These are phyloP conservation scores for Piprites chloris DNA, from an alignment of 2,113 vertebrate genomes.

Conservation along the genomic window DNA sequence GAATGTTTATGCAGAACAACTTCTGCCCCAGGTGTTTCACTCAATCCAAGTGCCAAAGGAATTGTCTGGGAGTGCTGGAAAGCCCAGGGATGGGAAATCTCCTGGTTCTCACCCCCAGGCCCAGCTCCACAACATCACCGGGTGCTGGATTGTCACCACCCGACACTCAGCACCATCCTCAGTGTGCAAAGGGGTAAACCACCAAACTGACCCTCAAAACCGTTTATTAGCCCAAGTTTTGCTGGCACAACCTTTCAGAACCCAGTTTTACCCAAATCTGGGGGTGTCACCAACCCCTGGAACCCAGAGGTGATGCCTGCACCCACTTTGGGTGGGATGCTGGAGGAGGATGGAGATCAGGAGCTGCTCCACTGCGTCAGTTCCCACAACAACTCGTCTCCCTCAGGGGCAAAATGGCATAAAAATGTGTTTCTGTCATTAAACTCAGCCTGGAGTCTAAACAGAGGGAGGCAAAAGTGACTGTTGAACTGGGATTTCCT, in stretches of 20 bases:
- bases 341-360: not conserved
- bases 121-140: not conserved
- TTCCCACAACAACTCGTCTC: not conserved
- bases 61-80: not conserved
- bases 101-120: not conserved
- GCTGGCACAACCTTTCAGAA: no score
- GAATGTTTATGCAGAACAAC: not conserved
- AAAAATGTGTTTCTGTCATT: not conserved
- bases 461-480: not conserved
- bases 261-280: no score
- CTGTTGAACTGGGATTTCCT: not conserved
- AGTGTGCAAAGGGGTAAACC: no score
- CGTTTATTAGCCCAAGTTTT: no score
- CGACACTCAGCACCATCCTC: not conserved
- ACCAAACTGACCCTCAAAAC: no score
- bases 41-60: not conserved
- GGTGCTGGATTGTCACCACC: not conserved
- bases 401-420: not conserved
- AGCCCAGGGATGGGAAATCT: not conserved
- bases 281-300: no score
- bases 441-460: not conserved
- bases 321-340: fast-evolving
- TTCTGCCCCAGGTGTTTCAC: fast-evolving
- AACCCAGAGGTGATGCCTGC: not conserved
- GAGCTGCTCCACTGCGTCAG: not conserved